Conservation (phyloP, 2,113 vertebrate genomes). For the Callospermophilus lateralis region DNA sequence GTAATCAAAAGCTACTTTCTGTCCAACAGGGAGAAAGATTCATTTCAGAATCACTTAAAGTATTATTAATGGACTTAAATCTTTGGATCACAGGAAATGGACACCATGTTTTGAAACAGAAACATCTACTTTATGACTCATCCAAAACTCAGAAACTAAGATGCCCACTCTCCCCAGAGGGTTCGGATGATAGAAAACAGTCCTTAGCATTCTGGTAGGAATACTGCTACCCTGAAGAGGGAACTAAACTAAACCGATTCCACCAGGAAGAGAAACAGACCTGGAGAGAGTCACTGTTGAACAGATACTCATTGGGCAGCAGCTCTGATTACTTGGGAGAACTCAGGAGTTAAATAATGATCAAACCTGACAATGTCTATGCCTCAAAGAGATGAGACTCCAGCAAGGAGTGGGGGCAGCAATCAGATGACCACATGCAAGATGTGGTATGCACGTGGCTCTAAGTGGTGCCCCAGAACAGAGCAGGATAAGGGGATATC, state of each 20-base stretch:
- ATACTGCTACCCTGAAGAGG: neutral
- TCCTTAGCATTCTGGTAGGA: neutral
- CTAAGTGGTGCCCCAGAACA: neutral
- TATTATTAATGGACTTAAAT: neutral
- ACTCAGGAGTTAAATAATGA: neutral
- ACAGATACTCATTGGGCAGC: neutral
- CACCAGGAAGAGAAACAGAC: neutral
- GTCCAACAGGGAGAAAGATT: neutral
- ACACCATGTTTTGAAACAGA: neutral
- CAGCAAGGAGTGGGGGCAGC: neutral
- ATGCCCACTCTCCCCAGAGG: neutral
- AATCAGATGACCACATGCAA: neutral
- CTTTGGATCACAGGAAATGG: neutral
- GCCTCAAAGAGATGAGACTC: neutral
- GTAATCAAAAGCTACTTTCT: neutral
- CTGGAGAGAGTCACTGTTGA: neutral
- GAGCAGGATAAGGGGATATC: neutral
- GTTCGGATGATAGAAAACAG: neutral
- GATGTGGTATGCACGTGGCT: neutral
- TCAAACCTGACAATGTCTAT: neutral
- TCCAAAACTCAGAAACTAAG: neutral
- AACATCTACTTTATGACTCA: neutral
- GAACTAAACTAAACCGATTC: neutral
- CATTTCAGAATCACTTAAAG: neutral
- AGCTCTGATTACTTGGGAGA: neutral